Conservation (phyloP, 2,888 invertebrate species). For the Erynnis tages region DNA sequence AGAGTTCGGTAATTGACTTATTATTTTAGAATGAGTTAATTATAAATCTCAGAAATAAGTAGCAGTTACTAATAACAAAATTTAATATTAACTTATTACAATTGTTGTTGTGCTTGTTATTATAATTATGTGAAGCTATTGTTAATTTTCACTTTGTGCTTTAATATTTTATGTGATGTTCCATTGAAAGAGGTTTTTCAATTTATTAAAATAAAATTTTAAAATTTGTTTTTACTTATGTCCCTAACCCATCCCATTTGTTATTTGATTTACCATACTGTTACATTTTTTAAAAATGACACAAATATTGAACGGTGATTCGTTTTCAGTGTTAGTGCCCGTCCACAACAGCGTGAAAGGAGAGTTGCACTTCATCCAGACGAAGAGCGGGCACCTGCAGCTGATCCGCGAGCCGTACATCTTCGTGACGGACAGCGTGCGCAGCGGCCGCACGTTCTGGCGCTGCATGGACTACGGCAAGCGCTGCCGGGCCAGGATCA, state of each 20-base stretch:
- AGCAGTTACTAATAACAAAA: no score
- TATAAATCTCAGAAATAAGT: no score
- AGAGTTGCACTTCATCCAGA: constrained; percentile 75
- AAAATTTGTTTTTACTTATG: background rate
- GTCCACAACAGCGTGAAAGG: constrained; percentile 57
- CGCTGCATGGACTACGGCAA: constrained; percentile 76
- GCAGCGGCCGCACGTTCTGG: constrained; percentile 77
- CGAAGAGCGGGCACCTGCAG: constrained; percentile 75
- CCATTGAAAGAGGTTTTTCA: no score
- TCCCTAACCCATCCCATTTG: background rate
- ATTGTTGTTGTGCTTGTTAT: background rate
- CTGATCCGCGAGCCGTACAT: constrained; percentile 75
- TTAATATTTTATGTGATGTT: no score
- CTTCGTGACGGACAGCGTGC: constrained; percentile 75
- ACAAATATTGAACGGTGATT: constrained; percentile 7
- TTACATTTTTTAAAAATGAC: background rate
- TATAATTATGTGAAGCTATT: background rate
- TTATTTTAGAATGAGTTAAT: no score
- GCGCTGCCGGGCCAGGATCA: constrained; percentile 74
- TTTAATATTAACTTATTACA: no score
- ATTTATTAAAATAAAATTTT: no score
- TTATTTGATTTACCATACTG: no score
- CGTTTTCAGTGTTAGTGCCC: constrained; percentile 17
- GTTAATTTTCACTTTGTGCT: background rate
- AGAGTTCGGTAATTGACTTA: no score